Percentiles rank a stretch among this genome's conserved stretches.
Conservation (phyloP, 1,140 invertebrate genomes). For the Bombus cullumanus region DNA sequence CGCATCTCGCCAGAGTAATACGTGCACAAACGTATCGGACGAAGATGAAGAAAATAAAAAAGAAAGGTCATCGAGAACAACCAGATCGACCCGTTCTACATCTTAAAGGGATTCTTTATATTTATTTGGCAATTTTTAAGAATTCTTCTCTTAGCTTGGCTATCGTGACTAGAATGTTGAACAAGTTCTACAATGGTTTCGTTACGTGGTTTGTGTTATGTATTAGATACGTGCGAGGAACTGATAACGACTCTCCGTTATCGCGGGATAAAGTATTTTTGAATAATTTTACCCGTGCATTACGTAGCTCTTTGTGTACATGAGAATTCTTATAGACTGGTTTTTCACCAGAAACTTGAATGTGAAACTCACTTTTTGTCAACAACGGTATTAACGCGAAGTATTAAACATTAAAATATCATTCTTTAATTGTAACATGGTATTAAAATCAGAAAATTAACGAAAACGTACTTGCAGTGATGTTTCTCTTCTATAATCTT, state of each 20-base stretch:
- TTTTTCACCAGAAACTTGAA: neutral
- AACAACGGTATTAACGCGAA: neutral
- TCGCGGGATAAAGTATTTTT: conserved; percentile 24
- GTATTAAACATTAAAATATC: too few relatives aligned
- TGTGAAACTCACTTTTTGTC: neutral
- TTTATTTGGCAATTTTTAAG: neutral
- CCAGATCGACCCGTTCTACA: too few relatives aligned
- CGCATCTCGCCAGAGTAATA: conserved; percentile 15
- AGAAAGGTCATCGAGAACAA: too few relatives aligned
- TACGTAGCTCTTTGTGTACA: too few relatives aligned
- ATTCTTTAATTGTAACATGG: too few relatives aligned
- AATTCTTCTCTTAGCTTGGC: neutral
- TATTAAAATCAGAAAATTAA: neutral
- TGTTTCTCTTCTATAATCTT: neutral
- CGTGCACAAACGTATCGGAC: neutral
- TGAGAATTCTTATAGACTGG: neutral
- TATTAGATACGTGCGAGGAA: conserved; percentile 1
- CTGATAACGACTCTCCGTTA: conserved; percentile 23
- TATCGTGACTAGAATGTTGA: neutral
- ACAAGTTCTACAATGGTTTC: neutral
- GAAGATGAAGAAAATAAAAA: neutral
- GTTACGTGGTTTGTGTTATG: conserved; percentile 19
- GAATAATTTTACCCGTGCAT: neutral
- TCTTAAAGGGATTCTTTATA: neutral
- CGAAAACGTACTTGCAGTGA: neutral